These are phyloP conservation scores for Chloebia gouldiae DNA, from an alignment of 2,113 vertebrate genomes.

Conservation along the genomic window DNA sequence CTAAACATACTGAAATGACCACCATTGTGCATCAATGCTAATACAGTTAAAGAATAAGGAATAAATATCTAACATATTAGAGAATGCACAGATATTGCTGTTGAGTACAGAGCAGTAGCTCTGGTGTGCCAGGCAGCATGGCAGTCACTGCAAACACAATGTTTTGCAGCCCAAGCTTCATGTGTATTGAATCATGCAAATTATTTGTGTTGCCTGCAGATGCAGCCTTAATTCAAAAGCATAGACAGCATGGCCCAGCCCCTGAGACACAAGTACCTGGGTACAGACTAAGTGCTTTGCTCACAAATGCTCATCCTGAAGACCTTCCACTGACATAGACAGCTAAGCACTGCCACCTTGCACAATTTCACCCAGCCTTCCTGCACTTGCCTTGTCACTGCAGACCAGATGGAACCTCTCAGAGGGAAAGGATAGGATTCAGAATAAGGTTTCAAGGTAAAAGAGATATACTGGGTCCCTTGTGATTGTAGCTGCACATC, in stretches of 20 bases:
- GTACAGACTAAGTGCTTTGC: not conserved
- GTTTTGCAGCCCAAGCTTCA: not conserved
- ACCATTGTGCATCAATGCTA: not conserved
- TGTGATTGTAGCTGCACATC: not conserved
- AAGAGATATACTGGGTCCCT: not conserved
- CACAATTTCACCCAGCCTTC: not conserved
- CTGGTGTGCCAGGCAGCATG: not conserved
- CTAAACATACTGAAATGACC: not conserved
- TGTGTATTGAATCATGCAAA: not conserved
- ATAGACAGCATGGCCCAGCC: not conserved
- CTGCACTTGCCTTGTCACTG: not conserved
- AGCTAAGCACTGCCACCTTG: not conserved
- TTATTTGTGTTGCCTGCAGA: not conserved
- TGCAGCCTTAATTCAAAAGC: not conserved
- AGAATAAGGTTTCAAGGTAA: not conserved
- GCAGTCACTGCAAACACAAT: not conserved
- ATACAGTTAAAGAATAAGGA: not conserved
- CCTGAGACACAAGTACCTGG: fast-evolving
- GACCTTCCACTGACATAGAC: not conserved
- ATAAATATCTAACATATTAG: not conserved
- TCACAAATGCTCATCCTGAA: not conserved
- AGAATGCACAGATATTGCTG: not conserved
- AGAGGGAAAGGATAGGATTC: not conserved
- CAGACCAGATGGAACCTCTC: not conserved
- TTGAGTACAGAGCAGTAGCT: not conserved